These are phyloP conservation scores for Dyspetes luteomarginatus DNA, from an alignment of 2,888 invertebrate genomes.

Conservation along the genomic window DNA sequence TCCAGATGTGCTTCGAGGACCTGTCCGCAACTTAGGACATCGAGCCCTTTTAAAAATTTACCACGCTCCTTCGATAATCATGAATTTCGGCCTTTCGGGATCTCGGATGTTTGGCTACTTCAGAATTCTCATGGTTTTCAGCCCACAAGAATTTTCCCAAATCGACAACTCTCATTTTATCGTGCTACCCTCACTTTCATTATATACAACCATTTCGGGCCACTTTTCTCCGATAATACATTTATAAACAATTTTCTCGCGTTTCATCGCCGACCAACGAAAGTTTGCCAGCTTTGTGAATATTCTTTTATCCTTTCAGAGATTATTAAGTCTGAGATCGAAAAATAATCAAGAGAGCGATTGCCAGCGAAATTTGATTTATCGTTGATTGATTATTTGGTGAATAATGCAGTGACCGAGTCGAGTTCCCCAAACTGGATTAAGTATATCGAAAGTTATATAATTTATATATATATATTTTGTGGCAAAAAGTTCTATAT, in stretches of 20 bases:
- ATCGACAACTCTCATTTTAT: not conserved
- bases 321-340: no score
- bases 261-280: not conserved
- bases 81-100: not conserved
- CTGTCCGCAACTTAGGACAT: not conserved
- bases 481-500: no score
- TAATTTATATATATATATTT: no score
- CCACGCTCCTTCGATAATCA: not conserved
- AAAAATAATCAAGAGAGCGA: no score
- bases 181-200: not conserved
- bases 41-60: constrained; percentile 3
- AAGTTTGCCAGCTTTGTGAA: not conserved
- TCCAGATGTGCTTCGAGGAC: not conserved
- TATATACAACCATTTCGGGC: not conserved
- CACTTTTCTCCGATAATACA: not conserved
- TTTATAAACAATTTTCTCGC: not conserved
- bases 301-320: not conserved
- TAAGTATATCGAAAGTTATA: no score
- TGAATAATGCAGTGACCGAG: no score
- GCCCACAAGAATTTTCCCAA: not conserved
- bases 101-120: not conserved
- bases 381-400: no score
- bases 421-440: no score
- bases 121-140: not conserved
- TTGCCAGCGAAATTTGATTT: not conserved